Percentiles rank a stretch among this genome's conserved stretches.
These are phyloP conservation scores for Bettongia penicillata DNA, from an alignment of 2,113 vertebrate genomes.

Conservation along the genomic window DNA sequence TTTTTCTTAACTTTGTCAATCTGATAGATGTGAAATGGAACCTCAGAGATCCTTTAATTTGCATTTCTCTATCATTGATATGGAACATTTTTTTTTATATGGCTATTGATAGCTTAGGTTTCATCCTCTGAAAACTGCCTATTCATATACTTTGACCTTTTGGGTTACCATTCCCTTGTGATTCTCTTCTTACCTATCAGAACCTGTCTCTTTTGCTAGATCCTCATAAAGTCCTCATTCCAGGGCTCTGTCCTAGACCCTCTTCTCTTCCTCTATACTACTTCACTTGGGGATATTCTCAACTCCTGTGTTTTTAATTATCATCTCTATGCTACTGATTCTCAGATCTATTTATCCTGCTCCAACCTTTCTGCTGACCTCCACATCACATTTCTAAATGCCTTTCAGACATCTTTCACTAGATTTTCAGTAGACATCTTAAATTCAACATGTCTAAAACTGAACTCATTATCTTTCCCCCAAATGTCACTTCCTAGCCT, in stretches of 20 bases:
- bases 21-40: not conserved
- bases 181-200: not conserved
- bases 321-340: not conserved
- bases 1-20: not conserved
- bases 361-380: not conserved
- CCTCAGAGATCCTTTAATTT: not conserved
- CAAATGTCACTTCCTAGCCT: not conserved
- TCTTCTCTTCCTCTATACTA: too few relatives aligned
- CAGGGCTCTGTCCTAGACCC: not conserved
- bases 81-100: not conserved
- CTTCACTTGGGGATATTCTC: not conserved
- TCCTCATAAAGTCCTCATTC: not conserved
- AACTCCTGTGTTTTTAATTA: too few relatives aligned
- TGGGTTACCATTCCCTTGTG: not conserved
- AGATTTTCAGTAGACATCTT: not conserved
- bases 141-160: not conserved
- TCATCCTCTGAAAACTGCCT: not conserved
- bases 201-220: not conserved
- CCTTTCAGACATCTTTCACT: not conserved
- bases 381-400: not conserved
- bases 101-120: too few relatives aligned
- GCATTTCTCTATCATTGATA: not conserved
- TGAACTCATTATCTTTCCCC: not conserved
- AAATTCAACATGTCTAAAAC: not conserved
- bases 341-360: not conserved